Evolutionary conservation across 2,888 invertebrate species (phyloP).

Genomic region (Epirrita christyi): DNA sequence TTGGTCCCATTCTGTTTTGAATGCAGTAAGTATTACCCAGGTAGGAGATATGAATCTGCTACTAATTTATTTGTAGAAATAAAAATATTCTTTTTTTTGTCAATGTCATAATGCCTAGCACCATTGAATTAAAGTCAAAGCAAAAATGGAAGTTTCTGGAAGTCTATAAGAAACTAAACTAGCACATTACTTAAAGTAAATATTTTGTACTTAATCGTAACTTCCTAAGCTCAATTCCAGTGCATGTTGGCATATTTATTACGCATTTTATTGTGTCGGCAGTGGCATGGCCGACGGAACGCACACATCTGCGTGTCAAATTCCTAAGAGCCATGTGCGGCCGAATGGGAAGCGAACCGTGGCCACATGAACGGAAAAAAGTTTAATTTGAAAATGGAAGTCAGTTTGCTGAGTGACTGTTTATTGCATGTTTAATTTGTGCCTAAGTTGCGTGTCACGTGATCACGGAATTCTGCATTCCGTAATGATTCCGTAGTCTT

Average conservation of each 20-base stretch:
- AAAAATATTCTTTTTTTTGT: no score
- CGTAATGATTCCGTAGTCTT: neutral
- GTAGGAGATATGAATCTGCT: no score
- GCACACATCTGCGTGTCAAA: slow-evolving; percentile 84
- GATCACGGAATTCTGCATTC: no score
- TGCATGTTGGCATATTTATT: slow-evolving; percentile 66
- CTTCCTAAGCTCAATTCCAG: slow-evolving; percentile 40
- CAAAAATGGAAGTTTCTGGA: no score
- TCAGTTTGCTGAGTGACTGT: slow-evolving; percentile 30
- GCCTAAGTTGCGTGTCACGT: no score
- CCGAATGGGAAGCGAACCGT: slow-evolving; percentile 78
- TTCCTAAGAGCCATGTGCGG: slow-evolving; percentile 81
- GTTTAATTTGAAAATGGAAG: slow-evolving; percentile 41
- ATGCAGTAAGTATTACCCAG: no score
- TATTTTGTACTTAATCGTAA: no score
- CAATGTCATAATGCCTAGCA: no score
- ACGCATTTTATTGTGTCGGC: slow-evolving; percentile 72
- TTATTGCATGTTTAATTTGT: slow-evolving; percentile 17
- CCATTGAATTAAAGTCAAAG: no score
- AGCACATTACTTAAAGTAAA: no score
- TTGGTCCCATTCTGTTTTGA: slow-evolving; percentile 34
- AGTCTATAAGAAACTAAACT: no score
- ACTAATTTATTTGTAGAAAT: no score
- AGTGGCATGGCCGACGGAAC: slow-evolving; percentile 55
- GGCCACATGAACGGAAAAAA: slow-evolving; percentile 44